A percentile compares a stretch with the other conserved stretches of the same genome.
Evolutionary conservation across 1,140 invertebrate genomes (phyloP).

Genomic region (Ctenoplectra terminalis): DNA sequence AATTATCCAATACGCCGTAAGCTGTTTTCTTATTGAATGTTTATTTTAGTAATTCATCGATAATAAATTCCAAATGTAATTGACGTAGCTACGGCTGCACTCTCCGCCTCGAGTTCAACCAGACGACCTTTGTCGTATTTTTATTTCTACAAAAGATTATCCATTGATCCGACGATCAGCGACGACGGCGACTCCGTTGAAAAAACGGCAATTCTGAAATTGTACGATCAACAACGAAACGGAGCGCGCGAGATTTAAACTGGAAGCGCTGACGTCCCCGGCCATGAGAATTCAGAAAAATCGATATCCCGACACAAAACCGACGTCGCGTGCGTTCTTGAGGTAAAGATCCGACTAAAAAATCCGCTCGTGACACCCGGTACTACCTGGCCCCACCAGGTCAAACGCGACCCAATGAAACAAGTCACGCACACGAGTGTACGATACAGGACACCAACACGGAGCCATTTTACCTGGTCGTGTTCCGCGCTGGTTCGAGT

Average conservation of each 20-base stretch:
- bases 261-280: no score
- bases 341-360: background rate
- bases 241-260: background rate
- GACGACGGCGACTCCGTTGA: background rate
- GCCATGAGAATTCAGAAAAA: background rate
- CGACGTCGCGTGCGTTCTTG: background rate
- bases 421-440: background rate
- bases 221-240: background rate
- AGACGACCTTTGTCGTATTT: background rate
- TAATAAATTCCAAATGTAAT: background rate
- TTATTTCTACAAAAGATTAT: background rate
- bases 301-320: constrained; percentile 6
- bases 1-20: no score
- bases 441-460: background rate
- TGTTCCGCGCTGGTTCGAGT: background rate
- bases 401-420: constrained; percentile 15
- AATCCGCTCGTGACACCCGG: constrained; percentile 6
- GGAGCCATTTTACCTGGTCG: background rate
- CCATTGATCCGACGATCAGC: background rate
- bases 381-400: constrained; percentile 14
- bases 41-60: background rate
- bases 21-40: no score
- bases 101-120: no score
- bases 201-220: background rate
- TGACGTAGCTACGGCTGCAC: no score